A percentile compares a stretch with the other conserved stretches of the same genome.
These are phyloP conservation scores for Dreissena rostriformis DNA, from an alignment of 1,140 invertebrate genomes.

Conservation along the genomic window DNA sequence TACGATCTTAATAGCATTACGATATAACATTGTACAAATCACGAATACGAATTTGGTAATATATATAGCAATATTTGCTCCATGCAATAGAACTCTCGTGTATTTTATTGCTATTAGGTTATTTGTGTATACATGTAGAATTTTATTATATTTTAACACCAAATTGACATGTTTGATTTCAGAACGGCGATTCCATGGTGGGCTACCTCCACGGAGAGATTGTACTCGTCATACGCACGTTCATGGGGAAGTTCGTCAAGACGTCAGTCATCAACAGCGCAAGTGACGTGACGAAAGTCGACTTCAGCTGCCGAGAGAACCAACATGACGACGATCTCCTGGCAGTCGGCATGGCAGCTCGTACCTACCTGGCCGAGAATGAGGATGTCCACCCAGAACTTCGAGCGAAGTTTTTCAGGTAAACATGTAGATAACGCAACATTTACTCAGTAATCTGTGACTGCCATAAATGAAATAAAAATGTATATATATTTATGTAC, in stretches of 20 bases:
- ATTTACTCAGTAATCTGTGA: no score
- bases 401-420: not conserved
- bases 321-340: slow-evolving; percentile 3
- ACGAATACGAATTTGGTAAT: not conserved
- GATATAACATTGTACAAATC: not conserved
- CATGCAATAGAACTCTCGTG: not conserved
- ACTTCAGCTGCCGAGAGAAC: not conserved
- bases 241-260: not conserved
- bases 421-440: no score
- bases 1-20: not conserved
- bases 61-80: not conserved
- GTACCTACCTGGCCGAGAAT: not conserved
- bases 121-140: no score
- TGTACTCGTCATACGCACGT: not conserved
- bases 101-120: no score
- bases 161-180: no score
- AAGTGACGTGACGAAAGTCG: not conserved
- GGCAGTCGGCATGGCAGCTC: not conserved
- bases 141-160: no score
- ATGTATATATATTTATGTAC: no score
- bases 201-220: not conserved
- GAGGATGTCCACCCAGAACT: not conserved
- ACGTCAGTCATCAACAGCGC: not conserved
- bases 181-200: not conserved
- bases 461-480: no score